Conservation (phyloP, 2,888 invertebrate genomes). For the Meghimatium bilineatum region DNA sequence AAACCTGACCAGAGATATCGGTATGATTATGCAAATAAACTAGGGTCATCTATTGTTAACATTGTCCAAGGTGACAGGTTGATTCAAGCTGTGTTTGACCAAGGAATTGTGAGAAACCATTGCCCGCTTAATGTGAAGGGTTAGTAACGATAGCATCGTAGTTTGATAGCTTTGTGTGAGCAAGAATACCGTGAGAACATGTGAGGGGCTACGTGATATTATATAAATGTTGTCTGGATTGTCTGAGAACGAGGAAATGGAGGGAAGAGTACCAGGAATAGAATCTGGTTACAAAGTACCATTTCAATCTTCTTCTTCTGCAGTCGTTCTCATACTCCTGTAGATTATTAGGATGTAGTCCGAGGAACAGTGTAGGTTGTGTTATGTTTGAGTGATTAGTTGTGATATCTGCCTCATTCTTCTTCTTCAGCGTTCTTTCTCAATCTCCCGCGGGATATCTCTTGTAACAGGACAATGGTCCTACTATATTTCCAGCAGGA, state of each 20-base stretch:
- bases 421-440: too few species aligned
- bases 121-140: neutral
- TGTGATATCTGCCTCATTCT: too few species aligned
- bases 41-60: neutral
- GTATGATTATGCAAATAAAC: constrained; percentile 12
- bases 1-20: neutral
- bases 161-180: neutral
- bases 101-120: constrained; percentile 7
- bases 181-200: neutral
- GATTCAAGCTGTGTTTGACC: neutral
- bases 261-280: neutral
- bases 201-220: neutral
- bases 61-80: neutral
- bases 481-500: too few species aligned
- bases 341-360: too few species aligned
- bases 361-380: too few species aligned
- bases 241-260: neutral
- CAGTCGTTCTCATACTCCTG: too few species aligned
- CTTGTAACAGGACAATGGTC: too few species aligned
- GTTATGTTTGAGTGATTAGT: too few species aligned
- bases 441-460: too few species aligned
- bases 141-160: neutral
- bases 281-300: too few species aligned
- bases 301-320: too few species aligned
- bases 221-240: neutral